A percentile compares a stretch with the other conserved stretches of the same genome.
Conservation (phyloP, 2,113 vertebrate species). For the Cebidichthys violaceus region DNA sequence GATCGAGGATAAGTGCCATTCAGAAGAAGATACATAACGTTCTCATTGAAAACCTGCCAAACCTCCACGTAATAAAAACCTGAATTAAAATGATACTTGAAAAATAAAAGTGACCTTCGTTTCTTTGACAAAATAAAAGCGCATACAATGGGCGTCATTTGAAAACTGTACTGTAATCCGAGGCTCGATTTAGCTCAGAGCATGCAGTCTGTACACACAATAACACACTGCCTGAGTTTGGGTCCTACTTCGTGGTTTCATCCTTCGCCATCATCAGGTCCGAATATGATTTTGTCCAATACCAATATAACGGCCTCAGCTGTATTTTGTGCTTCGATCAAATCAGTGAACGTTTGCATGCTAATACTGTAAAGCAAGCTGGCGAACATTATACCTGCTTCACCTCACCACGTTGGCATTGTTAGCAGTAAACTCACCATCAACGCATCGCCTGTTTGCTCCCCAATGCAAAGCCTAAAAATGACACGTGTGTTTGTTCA, state of each 20-base stretch:
- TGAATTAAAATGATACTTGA: conserved; percentile 19
- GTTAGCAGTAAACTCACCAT: not conserved
- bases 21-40: conserved; percentile 3
- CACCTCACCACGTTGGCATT: not conserved
- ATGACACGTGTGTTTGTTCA: not conserved
- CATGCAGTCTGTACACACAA: not conserved
- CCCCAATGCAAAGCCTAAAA: not conserved
- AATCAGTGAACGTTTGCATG: not conserved
- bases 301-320: not conserved
- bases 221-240: not conserved
- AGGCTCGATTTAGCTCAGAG: not conserved
- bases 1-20: conserved; percentile 1
- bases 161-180: not conserved
- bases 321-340: not conserved
- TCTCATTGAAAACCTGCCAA: conserved; percentile 22
- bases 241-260: not conserved
- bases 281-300: not conserved
- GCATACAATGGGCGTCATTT: not conserved
- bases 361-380: not conserved
- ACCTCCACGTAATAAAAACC: conserved; percentile 2
- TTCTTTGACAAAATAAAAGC: not conserved
- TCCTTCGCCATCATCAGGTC: not conserved
- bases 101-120: not conserved
- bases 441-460: not conserved
- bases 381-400: not conserved